Evolutionary conservation across 2,888 invertebrate genomes (phyloP), one percentile per base, ranked within the genome.

Genomic region (Tupiocoris notatus): DNA sequence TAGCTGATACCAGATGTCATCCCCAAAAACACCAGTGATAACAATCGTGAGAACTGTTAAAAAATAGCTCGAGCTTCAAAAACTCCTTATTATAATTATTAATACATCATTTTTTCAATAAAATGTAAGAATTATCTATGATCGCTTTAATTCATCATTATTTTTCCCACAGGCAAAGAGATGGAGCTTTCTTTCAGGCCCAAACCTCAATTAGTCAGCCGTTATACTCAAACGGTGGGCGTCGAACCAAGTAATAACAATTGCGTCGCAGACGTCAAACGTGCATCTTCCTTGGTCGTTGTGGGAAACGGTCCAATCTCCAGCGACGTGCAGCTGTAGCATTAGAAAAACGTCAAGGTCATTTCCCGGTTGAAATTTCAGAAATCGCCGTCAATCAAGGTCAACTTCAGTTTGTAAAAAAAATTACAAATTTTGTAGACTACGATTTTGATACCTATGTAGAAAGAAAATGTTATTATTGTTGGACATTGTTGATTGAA

Each of bases 261-360:
- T 23, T 64, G 70, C 25, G 17, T 56, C 9, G 20, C 67, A 1
- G 64, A 59, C 58, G 68, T 68, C 58, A 66, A 62, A 9, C 66
- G 62, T 16, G 16, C 74, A 18, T 61, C 66, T 24, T 59, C 75
- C 12, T 54, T 73, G 59, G 59, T 70, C 71, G 71, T 74, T n/a
- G 70, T 78, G 0, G 78, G 78, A 9, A 78, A 78, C 25, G 78
- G 78, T 9, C 78, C 78, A 9, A 68, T 78, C 58, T 23, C 71
- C 20, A 77, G 54, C 20, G 78, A 78, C 70, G 78, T 78, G 20
- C 78, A 77, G 39, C 70, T 78, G 78, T 78, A 78, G 77, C 77
- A 65, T 64, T 74, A 71, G 66, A 18, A 63, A 22, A n/a, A n/a
- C 54, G 62, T 73, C 63, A 73, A 73, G 73, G 73, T 73, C 56